Base-by-base conservation (phyloP, 2,888 invertebrate genomes). In the Deilephila elpenor region DNA sequence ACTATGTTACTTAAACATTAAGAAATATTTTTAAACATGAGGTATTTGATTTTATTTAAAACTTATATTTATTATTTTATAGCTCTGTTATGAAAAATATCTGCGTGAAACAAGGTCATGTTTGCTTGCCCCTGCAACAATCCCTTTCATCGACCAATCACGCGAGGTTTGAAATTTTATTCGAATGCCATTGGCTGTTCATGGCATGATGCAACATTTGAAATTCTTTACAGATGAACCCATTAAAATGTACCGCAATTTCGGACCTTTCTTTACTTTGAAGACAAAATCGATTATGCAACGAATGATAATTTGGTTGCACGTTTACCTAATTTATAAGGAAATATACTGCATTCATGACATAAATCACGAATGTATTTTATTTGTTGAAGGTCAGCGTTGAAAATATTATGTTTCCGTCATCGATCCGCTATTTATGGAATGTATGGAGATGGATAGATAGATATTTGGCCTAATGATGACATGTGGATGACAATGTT, bases 141-240 rank as follows among this genome's bases (percentile, higher is more conserved):
- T 75, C 74, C 73, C 72, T 67, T 75, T 75, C 70, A 72, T 74
- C 74, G 73, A 5, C 84, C 84, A 83, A 83, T 83, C 75, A 78
- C 34, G 59, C 73, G 44, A 72, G 70, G 70, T 59, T 34, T 71
- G 62, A 32, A 25, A 67, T 74, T 59, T 76, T 59, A 72, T 61
- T 17, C 62, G 17, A 56, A 72, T 56, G 73, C 75, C 74, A 85
- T 83, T 84, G 83, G 83, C 59, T 74, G 32, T 73, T 61, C 34
- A 3, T 29, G 71, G 59, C 80, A 81, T 89, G 89, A 89, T 84
- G 89, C 86, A 89, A 89, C 82, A 85, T 86, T 87, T 83, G 76
- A 83, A 86, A 80, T 78, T 70, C 51, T 82, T 89, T 88, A 77
- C 86, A 82, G 59, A 59, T n/a, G 37, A 0, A 6, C 62, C 72